Evolutionary conservation across 2,797 vertebrate species (phyloP).

Genomic region (Lepus oiostolus): DNA sequence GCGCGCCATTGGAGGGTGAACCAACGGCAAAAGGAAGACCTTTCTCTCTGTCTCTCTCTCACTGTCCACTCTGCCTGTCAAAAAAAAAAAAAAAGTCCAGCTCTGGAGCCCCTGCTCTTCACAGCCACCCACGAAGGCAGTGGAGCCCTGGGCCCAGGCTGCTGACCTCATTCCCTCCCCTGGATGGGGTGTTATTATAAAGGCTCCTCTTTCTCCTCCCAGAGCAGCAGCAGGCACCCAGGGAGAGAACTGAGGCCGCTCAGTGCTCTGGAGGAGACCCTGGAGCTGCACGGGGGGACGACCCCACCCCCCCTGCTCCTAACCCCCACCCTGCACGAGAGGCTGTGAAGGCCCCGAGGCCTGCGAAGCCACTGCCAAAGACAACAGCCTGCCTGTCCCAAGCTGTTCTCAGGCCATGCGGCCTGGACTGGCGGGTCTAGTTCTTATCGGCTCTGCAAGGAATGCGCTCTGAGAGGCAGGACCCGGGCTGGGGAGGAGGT

Average conservation of each 20-base stretch:
- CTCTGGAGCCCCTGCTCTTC: neutral
- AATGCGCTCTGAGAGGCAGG: neutral
- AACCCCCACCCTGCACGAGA: neutral
- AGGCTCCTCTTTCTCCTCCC: no score
- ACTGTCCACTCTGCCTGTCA: no score
- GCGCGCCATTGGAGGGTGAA: no score
- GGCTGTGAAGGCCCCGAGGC: neutral
- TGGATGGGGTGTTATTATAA: neutral
- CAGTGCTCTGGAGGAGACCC: neutral
- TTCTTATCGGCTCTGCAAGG: constrained; percentile 30
- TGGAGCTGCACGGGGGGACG: neutral
- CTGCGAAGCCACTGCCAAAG: constrained; percentile 48
- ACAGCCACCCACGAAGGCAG: neutral
- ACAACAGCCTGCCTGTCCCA: constrained; percentile 1
- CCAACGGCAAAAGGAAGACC: no score
- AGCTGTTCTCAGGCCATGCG: constrained; percentile 11
- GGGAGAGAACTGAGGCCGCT: neutral
- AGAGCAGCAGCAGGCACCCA: neutral
- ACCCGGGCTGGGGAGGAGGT: no score
- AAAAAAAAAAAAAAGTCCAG: neutral
- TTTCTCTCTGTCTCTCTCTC: no score
- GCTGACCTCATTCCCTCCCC: neutral
- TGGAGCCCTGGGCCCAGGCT: neutral
- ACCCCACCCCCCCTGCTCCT: no score
- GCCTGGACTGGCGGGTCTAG: neutral